Evolutionary conservation across 2,113 vertebrate species (phyloP), one percentile per base, ranked within the genome.

Genomic region (Perognathus longimembris): DNA sequence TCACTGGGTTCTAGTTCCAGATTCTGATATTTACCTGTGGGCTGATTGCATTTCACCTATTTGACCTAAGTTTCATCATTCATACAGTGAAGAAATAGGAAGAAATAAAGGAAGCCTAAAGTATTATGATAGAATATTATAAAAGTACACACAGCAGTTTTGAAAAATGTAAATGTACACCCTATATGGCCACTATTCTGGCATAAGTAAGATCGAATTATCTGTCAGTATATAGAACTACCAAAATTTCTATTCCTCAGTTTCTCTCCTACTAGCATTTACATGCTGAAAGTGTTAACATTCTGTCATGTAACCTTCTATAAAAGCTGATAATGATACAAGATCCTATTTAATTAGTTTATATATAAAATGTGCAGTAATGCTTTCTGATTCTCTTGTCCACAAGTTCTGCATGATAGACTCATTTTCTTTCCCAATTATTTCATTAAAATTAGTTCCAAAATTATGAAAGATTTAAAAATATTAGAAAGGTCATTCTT

Each of bases 391-490:
- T 14, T 59, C 32, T 54, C 5, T 83, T 34, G 8, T 76, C 22
- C 36, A 76, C 6, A 79, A 12, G 73, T 88, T 91, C 14, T 54
- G 11, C 15, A 54, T 54, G 15, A 54, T 18, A 54, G 50, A 18
- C 50, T 54, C 50, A 54, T 18, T 54, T 54, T 18, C 45, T 15
- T 54, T 54, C 50, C 50, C 15, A 54, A 54, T 17, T 18, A 54
- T 17, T 18, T 74, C 54, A 61, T 85, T 74, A 74, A 40, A 40
- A 59, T 30, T 73, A 40, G 67, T 95, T 88, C 80, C 38, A 74
- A 59, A 93, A 93, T 24, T 67, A 86, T 81, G n/a, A 86, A 61
- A 74, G 3, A 88, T 50, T 88, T 82, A 50, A 82, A 95, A 85
- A 64, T 36, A 90, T 34, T 7, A 88, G 70, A 80, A 91, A 42